Base-by-base conservation (phyloP, 1,140 invertebrate species). In the Drosophila elegans region DNA sequence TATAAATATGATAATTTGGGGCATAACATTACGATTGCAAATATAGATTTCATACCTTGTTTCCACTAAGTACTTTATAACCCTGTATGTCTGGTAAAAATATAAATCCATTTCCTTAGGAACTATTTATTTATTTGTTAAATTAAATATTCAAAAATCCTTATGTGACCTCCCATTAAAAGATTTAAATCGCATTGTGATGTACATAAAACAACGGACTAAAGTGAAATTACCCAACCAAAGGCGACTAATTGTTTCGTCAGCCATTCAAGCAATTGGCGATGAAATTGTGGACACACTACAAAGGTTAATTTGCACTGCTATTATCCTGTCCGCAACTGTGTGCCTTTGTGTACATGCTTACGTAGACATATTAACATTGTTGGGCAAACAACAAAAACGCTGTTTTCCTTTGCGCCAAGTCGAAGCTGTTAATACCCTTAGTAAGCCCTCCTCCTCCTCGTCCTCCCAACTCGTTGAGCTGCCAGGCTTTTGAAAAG, bases 351-450 rank as follows among this genome's bases (percentile, higher is more conserved):
- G 61, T 64, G 61, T 44, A 66, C 46, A 52, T 44, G 64, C 61
- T 68, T 68, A 57, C 71, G 71, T 72, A 72, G 68, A 57, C 66
- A 57, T 66, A 71, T 72, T 71, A 72, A 72, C 68, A 74, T 64
- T 74, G 71, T 74, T 72, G 55, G 39, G 38, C 53, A 49, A 53
- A 69, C 66, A 69, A 67, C 32, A 67, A 46, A 69, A 42, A 39
- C 13, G 16, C n/a, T 41, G 34, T 46, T 60, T 68, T 56, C 63
- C 64, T 71, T 29, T 39, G 27, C 42, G 36, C 36, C 52, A 71
- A 72, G 67, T 71, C 67, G 67, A 71, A 49, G 51, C 67, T 71
- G 64, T 71, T 71, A 71, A 71, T 71, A 73, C 68, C 55, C 49
- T 74, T 21, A 21, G 16, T 21, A 61, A 73, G 38, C 46, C 39